These are phyloP conservation scores for Amphipyra tragopoginis DNA, from an alignment of 2,888 invertebrate genomes.

Conservation along the genomic window DNA sequence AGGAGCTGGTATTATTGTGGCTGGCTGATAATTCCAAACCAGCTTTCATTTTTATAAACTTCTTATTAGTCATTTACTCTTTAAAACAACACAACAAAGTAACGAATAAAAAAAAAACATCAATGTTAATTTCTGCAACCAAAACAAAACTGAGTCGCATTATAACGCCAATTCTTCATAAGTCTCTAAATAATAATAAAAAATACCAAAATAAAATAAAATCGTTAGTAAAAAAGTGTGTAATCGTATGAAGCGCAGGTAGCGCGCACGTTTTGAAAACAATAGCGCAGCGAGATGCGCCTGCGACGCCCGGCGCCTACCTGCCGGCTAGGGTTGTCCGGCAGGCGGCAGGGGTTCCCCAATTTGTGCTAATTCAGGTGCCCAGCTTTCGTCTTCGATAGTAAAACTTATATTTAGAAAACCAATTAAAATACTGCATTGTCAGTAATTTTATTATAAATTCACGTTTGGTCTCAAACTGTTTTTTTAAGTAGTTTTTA, in stretches of 20 bases:
- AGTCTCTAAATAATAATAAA: conserved; percentile 21
- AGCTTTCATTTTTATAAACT: no score
- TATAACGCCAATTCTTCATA: conserved; percentile 55
- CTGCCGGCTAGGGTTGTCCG: conserved; percentile 64
- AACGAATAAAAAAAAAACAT: conserved; percentile 7
- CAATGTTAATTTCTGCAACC: conserved; percentile 9
- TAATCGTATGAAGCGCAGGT: conserved; percentile 66
- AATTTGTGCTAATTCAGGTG: conserved; percentile 12
- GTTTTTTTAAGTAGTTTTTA: no score
- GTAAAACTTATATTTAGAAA: neutral
- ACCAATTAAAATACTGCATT: neutral
- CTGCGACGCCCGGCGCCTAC: conserved; percentile 64
- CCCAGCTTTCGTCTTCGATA: neutral
- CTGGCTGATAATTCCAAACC: no score
- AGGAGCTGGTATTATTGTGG: no score
- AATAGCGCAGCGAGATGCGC: conserved; percentile 62
- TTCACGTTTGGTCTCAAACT: no score
- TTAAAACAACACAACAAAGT: conserved; percentile 3
- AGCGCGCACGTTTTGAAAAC: conserved; percentile 66
- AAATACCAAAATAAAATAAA: conserved; percentile 32
- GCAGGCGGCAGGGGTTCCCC: conserved; percentile 14
- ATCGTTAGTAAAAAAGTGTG: conserved; percentile 49
- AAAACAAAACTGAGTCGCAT: conserved; percentile 41
- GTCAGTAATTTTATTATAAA: no score
- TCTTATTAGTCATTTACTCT: no score